Conservation (phyloP, 2,797 vertebrate genomes). For the Coendou prehensilis region DNA sequence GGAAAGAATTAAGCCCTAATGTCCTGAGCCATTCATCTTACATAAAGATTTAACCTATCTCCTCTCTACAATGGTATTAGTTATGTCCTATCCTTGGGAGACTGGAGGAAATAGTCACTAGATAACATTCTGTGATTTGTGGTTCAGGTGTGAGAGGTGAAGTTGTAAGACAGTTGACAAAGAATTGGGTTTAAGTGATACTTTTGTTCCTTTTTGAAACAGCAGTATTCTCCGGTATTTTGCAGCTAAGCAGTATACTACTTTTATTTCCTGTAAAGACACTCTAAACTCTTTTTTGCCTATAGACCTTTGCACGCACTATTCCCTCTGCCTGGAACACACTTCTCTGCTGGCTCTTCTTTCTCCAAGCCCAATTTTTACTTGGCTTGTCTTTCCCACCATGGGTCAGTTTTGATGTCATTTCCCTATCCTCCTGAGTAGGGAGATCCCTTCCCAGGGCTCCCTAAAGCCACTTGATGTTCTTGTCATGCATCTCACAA, state of each 20-base stretch:
- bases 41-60: slow-evolving; percentile 3
- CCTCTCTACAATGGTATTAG: not conserved
- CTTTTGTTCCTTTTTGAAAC: slow-evolving; percentile 47
- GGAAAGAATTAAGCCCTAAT: slow-evolving; percentile 54
- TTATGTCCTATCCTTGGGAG: slow-evolving; percentile 1
- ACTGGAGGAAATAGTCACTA: not conserved
- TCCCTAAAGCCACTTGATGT: not conserved
- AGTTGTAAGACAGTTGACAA: not conserved
- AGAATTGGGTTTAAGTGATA: not conserved
- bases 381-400: slow-evolving; percentile 6
- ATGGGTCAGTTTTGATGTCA: not conserved
- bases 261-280: not conserved
- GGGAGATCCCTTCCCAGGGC: not conserved
- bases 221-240: not conserved
- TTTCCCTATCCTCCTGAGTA: not conserved
- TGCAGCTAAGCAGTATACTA: not conserved
- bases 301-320: not conserved
- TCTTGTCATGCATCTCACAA: not conserved
- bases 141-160: not conserved
- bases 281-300: not conserved
- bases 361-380: not conserved
- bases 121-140: slow-evolving; percentile 29
- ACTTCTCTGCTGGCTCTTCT: not conserved
- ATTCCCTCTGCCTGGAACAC: not conserved
- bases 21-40: slow-evolving; percentile 15